Evolutionary conservation across 2,113 vertebrate species (phyloP).

Genomic region (Hemiprocne comata): DNA sequence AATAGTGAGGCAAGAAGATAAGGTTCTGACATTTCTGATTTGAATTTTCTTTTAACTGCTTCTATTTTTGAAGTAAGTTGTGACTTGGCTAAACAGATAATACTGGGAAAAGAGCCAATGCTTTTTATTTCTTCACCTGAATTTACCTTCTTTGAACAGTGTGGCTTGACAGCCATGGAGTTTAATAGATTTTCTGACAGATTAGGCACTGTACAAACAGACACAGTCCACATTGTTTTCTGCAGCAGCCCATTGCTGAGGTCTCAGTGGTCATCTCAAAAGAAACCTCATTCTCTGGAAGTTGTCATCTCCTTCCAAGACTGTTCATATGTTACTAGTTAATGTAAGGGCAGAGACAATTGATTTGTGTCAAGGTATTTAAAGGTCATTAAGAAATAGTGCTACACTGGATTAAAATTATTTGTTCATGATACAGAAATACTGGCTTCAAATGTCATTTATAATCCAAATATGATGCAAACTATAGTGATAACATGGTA

Average conservation of each 20-base stretch:
- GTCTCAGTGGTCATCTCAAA: neutral
- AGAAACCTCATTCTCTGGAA: neutral
- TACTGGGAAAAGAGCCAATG: accelerated
- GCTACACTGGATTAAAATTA: neutral
- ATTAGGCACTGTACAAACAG: neutral
- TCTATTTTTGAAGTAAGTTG: neutral
- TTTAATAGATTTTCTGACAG: neutral
- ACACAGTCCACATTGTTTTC: neutral
- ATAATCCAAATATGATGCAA: neutral
- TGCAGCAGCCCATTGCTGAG: neutral
- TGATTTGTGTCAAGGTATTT: neutral
- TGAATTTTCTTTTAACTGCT: neutral
- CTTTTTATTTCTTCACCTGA: neutral
- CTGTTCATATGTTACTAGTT: neutral
- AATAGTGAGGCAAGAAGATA: neutral
- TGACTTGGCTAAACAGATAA: neutral
- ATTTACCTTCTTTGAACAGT: neutral
- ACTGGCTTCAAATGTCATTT: neutral
- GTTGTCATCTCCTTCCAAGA: neutral
- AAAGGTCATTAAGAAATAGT: neutral
- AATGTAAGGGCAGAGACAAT: neutral
- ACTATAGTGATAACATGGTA: neutral
- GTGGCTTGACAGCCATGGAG: neutral
- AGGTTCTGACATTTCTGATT: neutral
- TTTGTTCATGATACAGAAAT: neutral